Base-by-base conservation (phyloP, 1,140 invertebrate species). In the Neodiprion fabricii region DNA sequence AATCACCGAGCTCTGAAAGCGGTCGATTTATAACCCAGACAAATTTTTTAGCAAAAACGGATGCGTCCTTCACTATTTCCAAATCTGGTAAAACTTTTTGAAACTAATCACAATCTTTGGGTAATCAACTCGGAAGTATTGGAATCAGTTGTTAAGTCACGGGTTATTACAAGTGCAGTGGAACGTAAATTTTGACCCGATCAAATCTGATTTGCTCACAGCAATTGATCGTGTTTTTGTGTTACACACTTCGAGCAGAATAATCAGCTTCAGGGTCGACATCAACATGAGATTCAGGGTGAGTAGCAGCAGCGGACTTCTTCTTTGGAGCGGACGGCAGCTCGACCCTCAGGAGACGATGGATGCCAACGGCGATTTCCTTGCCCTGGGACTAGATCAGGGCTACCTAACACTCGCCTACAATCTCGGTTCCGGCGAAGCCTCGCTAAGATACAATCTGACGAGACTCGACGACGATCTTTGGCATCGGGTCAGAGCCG, bases 401-500 rank as follows among this genome's bases (percentile, higher is more conserved):
- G 96, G 96, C 61, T 92, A 90, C 80, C 88, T 94, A 7, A 89
- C 92, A 80, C 85, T 95, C 87, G 91, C 93, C 88, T 93, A 94
- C 81, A 93, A 95, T 84, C 89, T 94, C 72, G 93, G 95, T 77
- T 92, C 94, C 81, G 93, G 95, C 74, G 94, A 96, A 80, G 92
- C 94, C 4, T 89, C 92, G 53, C 93, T 98, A 14, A 90, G 92
- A 74, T 96, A 96, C 78, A 98, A 98, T 88, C 90, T 91, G 76
- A 95, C 95, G n/a, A 92, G 92, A 85, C 92, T 98, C 48, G 95
- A 97, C 86, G 96, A 98, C 87, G 96, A 96, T 72, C 90, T 96
- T 61, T 98, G 97, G 97, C 97, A 99, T 87, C 91, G 94, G 75
- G 92, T 98, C 40, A 91, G 94, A 86, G 94, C 95, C 48, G 92